These are phyloP conservation scores for Rhipidura dahli DNA, from an alignment of 2,113 vertebrate species.

Conservation along the genomic window DNA sequence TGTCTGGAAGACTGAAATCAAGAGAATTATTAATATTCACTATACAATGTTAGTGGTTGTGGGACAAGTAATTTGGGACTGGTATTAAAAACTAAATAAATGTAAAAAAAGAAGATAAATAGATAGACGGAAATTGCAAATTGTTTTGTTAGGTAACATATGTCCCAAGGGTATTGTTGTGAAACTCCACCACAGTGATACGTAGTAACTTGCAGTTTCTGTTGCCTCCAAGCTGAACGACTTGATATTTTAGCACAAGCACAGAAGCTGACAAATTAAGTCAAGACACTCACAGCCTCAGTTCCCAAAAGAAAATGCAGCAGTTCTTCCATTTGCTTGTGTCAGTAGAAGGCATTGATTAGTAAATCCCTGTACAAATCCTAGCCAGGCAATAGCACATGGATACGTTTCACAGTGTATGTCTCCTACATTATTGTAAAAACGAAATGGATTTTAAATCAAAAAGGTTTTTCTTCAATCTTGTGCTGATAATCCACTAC, in stretches of 20 bases:
- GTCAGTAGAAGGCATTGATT: not conserved
- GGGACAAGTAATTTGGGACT: not conserved
- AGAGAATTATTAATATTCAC: not conserved
- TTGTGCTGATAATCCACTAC: not conserved
- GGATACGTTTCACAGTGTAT: not conserved
- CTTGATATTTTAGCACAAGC: not conserved
- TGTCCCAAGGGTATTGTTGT: not conserved
- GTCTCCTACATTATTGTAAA: not conserved
- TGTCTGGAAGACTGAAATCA: not conserved
- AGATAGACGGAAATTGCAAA: not conserved
- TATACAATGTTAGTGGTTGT: not conserved
- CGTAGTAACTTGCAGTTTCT: not conserved
- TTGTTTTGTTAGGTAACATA: not conserved
- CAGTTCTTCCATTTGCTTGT: not conserved
- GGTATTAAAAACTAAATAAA: not conserved
- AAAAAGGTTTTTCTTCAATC: not conserved
- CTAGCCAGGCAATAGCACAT: not conserved
- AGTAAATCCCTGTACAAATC: not conserved
- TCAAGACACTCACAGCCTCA: not conserved
- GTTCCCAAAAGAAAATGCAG: not conserved
- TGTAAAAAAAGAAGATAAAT: not conserved
- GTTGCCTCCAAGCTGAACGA: accelerated
- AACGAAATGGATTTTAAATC: not conserved
- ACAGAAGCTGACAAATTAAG: not conserved
- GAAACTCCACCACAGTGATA: not conserved